Evolutionary conservation across 1,140 invertebrate genomes (phyloP), one percentile per base, ranked within the genome.

Genomic region (Cyrtorhinus lividipennis): DNA sequence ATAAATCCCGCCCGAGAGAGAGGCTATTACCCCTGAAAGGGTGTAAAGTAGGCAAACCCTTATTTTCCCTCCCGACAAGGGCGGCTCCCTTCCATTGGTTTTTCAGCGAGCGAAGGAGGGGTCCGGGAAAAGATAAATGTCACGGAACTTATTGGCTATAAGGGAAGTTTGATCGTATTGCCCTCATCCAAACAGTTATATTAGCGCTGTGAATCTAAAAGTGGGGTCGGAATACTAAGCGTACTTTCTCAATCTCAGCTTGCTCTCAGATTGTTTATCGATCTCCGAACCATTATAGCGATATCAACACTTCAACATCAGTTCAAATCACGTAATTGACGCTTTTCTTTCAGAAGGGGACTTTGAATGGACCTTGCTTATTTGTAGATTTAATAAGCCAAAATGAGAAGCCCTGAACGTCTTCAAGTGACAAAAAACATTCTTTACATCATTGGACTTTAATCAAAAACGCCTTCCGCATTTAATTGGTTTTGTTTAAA

Each of bases 131-230:
- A 57, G 56, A 57, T 24, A 57, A 57, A 57, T 57, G 56, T 23
- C 56, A 57, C n/a, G 20, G 20, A 24, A 57, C 56, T 57, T 57
- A 57, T 57, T 57, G 56, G 56, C 56, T 57, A 57, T 57, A 57
- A 57, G 56, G 23, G 56, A 57, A 57, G 56, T 57, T 57, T 57
- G 56, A 57, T 57, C 56, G 56, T 24, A 57, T 57, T 57, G 56
- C 56, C 56, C 56, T 57, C 56, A 57, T 57, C 56, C 56, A 57
- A n/a, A 57, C 56, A 57, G 56, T 57, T 57, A 57, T 57, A 57
- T 20, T 57, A 20, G 56, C 24, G 5, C 30, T 38, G 5, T 38
- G 30, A 38, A 38, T 38, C 30, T 38, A 38, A 15, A 38, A 38
- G 30, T 15, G 30, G n/a, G 30, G 5, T 38, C 30, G 15, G 30